Conservation (phyloP, 2,113 vertebrate genomes). For the Craseonycteris thonglongyai region DNA sequence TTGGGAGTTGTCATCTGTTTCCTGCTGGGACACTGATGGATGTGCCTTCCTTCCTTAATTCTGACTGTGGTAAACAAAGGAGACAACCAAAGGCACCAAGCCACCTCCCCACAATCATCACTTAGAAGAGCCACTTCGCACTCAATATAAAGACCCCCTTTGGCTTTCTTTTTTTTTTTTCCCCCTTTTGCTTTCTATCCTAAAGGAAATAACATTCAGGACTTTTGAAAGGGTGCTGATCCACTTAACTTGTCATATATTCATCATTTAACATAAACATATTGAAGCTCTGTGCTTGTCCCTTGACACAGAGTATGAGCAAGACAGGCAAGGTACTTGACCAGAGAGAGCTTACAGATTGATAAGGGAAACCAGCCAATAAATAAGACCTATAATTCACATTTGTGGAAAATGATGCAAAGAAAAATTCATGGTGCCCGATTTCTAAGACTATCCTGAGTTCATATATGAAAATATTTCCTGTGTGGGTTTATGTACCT, state of each 20-base stretch:
- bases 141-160: not conserved
- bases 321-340: not conserved
- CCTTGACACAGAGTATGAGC: not conserved
- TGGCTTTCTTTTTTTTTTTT: too few relatives aligned
- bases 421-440: not conserved
- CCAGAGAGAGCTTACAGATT: not conserved
- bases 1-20: not conserved
- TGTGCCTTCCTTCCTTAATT: not conserved
- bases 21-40: not conserved
- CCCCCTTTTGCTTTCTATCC: not conserved
- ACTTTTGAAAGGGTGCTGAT: not conserved
- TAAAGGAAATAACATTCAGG: not conserved
- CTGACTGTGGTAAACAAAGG: not conserved
- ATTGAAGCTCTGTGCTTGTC: not conserved
- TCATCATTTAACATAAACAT: not conserved
- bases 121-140: not conserved
- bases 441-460: not conserved
- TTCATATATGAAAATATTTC: not conserved
- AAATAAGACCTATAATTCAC: not conserved
- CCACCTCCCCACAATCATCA: rapidly evolving
- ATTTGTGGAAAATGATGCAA: not conserved
- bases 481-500: not conserved
- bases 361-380: not conserved
- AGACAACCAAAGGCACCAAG: not conserved
- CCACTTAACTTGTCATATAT: not conserved